Conservation (phyloP, 2,888 invertebrate species). For the Lydus trimaculatus region DNA sequence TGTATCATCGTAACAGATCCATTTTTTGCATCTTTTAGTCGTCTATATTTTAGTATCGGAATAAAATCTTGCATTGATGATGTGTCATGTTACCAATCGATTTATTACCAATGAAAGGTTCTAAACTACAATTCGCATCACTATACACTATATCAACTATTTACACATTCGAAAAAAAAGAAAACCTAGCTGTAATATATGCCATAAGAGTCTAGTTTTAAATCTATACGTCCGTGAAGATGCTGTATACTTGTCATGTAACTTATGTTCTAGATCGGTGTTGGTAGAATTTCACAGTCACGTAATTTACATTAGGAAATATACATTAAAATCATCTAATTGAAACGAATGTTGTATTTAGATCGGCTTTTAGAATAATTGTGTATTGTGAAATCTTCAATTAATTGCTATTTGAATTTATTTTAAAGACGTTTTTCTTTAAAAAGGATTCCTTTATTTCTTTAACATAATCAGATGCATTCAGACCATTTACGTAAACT, state of each 20-base stretch:
- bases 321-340: slow-evolving; percentile 19
- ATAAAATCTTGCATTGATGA: slow-evolving; percentile 38
- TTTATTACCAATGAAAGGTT: slow-evolving; percentile 37
- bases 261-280: slow-evolving; percentile 26
- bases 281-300: slow-evolving; percentile 27
- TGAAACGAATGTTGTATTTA: neutral
- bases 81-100: slow-evolving; percentile 20
- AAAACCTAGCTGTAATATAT: slow-evolving; percentile 51
- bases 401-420: neutral
- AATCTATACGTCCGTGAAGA: slow-evolving; percentile 32
- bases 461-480: slow-evolving; percentile 17
- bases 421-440: neutral
- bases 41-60: slow-evolving; percentile 49
- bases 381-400: neutral
- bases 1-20: slow-evolving; percentile 52
- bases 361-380: neutral
- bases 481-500: slow-evolving; percentile 28
- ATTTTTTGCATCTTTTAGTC: slow-evolving; percentile 54
- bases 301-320: slow-evolving; percentile 43
- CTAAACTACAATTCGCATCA: slow-evolving; percentile 47
- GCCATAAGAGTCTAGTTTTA: slow-evolving; percentile 37
- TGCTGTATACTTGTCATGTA: slow-evolving; percentile 42
- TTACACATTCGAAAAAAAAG: neutral
- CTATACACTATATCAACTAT: slow-evolving; percentile 54
- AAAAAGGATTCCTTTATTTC: slow-evolving; percentile 3